These are phyloP conservation scores for Epinotia demarniana DNA, from an alignment of 2,888 invertebrate genomes.

Conservation along the genomic window DNA sequence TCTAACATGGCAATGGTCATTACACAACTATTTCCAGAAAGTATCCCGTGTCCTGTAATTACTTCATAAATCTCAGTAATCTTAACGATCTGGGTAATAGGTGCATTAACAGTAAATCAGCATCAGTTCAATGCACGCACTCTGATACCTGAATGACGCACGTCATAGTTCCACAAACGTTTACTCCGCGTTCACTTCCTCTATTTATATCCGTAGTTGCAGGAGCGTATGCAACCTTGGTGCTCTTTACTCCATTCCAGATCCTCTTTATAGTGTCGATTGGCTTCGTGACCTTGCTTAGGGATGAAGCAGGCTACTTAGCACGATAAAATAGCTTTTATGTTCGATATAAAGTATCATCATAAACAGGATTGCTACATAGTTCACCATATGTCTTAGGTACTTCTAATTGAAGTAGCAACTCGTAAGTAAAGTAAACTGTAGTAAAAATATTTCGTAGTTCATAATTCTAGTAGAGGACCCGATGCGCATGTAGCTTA, in stretches of 20 bases:
- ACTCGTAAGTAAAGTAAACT: too few relatives aligned
- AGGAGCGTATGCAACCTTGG: conserved; percentile 41
- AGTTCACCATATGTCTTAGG: too few relatives aligned
- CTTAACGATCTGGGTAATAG: conserved; percentile 18
- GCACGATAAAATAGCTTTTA: too few relatives aligned
- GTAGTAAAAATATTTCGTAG: too few relatives aligned
- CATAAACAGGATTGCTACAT: too few relatives aligned
- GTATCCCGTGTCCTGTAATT: conserved; percentile 6
- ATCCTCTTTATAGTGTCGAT: conserved; percentile 6
- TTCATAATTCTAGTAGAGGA: too few relatives aligned
- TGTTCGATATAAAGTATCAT: too few relatives aligned
- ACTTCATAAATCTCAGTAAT: conserved; percentile 16
- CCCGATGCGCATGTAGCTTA: too few relatives aligned
- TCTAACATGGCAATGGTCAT: background rate
- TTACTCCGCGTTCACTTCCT: conserved; percentile 58
- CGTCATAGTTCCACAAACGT: conserved; percentile 62
- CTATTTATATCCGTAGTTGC: conserved; percentile 77
- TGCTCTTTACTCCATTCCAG: conserved; percentile 37
- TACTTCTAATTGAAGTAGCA: too few relatives aligned
- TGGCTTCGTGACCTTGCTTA: background rate
- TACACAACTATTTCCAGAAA: background rate
- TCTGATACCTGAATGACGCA: conserved; percentile 59
- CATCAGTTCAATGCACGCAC: conserved; percentile 31
- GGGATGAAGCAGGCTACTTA: background rate
- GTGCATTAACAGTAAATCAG: conserved; percentile 26